These are phyloP conservation scores for Drosophila nr. medialis DNA, from an alignment of 2,888 invertebrate genomes.

Conservation along the genomic window DNA sequence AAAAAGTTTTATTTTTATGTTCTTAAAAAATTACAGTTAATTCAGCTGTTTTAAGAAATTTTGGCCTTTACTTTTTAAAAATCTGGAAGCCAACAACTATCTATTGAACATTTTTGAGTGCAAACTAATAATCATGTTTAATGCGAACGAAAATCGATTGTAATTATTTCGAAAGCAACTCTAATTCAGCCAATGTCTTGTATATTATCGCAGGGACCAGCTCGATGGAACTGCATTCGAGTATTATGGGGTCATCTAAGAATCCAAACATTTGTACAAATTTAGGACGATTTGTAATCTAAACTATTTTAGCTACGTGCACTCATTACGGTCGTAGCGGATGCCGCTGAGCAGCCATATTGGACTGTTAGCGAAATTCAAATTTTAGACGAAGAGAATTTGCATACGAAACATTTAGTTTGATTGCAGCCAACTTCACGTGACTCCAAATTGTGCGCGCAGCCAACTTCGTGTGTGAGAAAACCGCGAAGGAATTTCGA, in stretches of 20 bases:
- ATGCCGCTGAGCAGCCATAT: neutral
- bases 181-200: neutral
- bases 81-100: no score
- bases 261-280: neutral
- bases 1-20: no score
- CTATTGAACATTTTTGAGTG: neutral
- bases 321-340: neutral
- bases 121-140: neutral
- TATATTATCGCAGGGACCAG: neutral
- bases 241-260: neutral
- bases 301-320: neutral
- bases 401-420: neutral
- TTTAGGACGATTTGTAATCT: neutral
- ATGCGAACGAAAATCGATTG: neutral
- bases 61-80: neutral
- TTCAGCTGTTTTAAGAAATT: neutral
- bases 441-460: neutral
- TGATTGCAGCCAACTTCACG: slow-evolving; percentile 12
- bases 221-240: neutral
- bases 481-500: neutral
- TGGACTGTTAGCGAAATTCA: neutral
- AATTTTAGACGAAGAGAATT: neutral
- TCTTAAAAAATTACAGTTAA: no score
- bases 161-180: neutral
- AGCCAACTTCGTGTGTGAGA: neutral